phyloP scores from a whole-genome alignment of 2,797 vertebrate species.

The Peromyscus eremicus region DNA sequence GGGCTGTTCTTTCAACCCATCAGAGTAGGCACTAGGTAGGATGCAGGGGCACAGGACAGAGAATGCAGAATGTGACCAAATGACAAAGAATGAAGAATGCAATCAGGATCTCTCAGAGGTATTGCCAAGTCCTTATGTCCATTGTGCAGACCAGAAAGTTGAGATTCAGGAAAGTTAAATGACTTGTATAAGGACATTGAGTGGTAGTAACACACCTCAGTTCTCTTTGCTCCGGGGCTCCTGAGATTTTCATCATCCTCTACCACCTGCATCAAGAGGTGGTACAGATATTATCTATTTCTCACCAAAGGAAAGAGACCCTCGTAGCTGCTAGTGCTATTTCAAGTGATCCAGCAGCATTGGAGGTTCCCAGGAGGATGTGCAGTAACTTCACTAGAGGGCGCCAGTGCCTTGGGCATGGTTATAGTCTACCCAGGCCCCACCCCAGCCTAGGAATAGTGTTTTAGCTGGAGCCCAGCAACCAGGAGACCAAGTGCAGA shows the following conservation, averaged over 20 bases:
- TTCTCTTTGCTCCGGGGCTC: neutral
- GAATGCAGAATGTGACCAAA: neutral
- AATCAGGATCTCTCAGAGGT: neutral
- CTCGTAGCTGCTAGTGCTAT: fast-evolving
- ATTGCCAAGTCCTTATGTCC: neutral
- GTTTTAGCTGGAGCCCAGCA: too few relatives aligned
- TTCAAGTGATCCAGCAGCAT: neutral
- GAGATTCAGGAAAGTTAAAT: neutral
- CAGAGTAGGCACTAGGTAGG: neutral
- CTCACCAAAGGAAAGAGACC: neutral
- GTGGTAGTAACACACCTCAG: neutral
- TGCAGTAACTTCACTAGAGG: conserved; percentile 56
- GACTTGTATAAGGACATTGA: neutral
- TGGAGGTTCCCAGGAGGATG: neutral
- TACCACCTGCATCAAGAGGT: neutral
- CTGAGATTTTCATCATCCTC: neutral
- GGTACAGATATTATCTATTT: neutral
- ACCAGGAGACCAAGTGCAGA: neutral
- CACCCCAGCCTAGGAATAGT: too few relatives aligned
- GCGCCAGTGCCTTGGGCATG: neutral
- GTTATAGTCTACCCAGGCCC: neutral
- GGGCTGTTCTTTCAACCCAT: neutral
- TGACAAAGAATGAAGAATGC: neutral
- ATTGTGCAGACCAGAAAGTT: neutral
- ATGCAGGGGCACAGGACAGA: neutral